A percentile compares a stretch with the other conserved stretches of the same genome.
Evolutionary conservation across 1,140 invertebrate genomes (phyloP).

Genomic region (Zaprionus vittiger): DNA sequence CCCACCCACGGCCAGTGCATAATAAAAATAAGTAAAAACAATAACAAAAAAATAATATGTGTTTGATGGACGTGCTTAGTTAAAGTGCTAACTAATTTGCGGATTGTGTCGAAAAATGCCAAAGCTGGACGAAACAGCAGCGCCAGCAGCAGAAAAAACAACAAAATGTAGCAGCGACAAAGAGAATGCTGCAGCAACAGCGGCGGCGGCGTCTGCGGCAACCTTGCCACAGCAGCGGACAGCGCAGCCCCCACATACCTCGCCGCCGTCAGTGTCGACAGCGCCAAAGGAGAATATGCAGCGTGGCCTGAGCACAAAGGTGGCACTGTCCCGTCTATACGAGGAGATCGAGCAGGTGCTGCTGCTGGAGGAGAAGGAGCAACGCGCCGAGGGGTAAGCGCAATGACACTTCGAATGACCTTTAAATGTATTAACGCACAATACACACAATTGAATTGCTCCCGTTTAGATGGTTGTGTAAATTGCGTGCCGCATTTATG

Average conservation of each 20-base stretch:
- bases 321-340: slow-evolving; percentile 84
- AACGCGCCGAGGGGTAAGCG: slow-evolving; percentile 69
- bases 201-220: slow-evolving; percentile 7
- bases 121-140: neutral
- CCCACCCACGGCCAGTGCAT: slow-evolving; percentile 19
- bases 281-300: slow-evolving; percentile 36
- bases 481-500: slow-evolving; percentile 83
- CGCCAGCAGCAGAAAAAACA: neutral
- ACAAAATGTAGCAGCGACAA: slow-evolving; percentile 40
- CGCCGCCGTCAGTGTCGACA: slow-evolving; percentile 8
- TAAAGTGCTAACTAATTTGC: slow-evolving; percentile 14
- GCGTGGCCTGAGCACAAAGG: slow-evolving; percentile 80
- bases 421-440: slow-evolving; percentile 20
- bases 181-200: slow-evolving; percentile 13
- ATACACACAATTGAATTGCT: slow-evolving; percentile 2
- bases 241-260: slow-evolving; percentile 6
- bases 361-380: slow-evolving; percentile 70
- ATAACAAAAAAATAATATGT: slow-evolving; percentile 23
- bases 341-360: slow-evolving; percentile 84
- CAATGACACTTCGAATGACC: slow-evolving; percentile 23
- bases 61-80: slow-evolving; percentile 16
- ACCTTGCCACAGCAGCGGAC: slow-evolving; percentile 14
- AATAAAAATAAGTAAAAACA: slow-evolving; percentile 6
- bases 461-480: slow-evolving; percentile 55
- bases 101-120: slow-evolving; percentile 17